Evolutionary conservation across 2,113 vertebrate species (phyloP).

Genomic region (Cephalopholis sonnerati): DNA sequence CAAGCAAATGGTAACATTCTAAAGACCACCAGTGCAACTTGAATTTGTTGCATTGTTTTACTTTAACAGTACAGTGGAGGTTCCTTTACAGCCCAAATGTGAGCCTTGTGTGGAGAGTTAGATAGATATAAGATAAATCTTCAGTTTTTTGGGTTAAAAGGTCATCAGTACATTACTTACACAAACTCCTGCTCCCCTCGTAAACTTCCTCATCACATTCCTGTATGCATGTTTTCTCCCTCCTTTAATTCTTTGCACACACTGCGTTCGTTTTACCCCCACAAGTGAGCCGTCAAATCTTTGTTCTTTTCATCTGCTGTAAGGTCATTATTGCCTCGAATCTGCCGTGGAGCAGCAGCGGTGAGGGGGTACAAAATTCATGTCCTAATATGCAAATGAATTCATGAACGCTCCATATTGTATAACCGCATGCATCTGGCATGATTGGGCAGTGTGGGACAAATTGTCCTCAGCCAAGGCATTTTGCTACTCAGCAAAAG

Average conservation of each 20-base stretch:
- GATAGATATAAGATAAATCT: conserved; percentile 6
- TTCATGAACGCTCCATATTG: conserved; percentile 75
- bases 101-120: neutral
- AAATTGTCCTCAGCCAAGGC: conserved; percentile 74
- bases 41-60: conserved; percentile 58
- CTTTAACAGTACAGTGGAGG: conserved; percentile 6
- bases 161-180: conserved; percentile 31
- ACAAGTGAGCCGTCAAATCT: conserved; percentile 60
- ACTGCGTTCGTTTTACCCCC: conserved; percentile 33
- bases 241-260: conserved; percentile 30
- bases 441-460: conserved; percentile 76
- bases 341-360: conserved; percentile 45
- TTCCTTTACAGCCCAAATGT: conserved; percentile 1
- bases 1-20: conserved; percentile 83
- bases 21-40: conserved; percentile 74
- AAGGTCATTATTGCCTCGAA: conserved; percentile 67
- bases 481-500: conserved; percentile 84
- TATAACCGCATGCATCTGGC: conserved; percentile 76
- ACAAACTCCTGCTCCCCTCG: conserved; percentile 18
- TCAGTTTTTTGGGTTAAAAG: conserved; percentile 44
- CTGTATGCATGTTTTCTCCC: neutral
- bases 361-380: conserved; percentile 60
- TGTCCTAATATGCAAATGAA: conserved; percentile 79
- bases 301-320: conserved; percentile 59
- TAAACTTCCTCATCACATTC: conserved; percentile 34